phyloP scores from a whole-genome alignment of 2,113 vertebrate species.

The human region GRCh38 chr3:52298501-52299000 shows the following conservation, averaged over 20 bases:
- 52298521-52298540: background rate
- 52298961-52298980: conserved; percentile 73
- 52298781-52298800: conserved; percentile 24
- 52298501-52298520: background rate
- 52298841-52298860: conserved; percentile 70
- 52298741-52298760: background rate
- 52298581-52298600: background rate
- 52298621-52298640: background rate
- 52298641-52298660: conserved; percentile 30
- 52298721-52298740: conserved; percentile 26
- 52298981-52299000: conserved; percentile 68
- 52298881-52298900: conserved; percentile 76
- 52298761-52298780: background rate
- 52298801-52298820: background rate
- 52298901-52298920: conserved; percentile 81
- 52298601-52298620: background rate
- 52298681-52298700: background rate
- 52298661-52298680: background rate
- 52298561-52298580: background rate
- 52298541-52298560: background rate
- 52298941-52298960: conserved; percentile 71
- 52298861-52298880: conserved; percentile 75
- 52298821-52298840: background rate
- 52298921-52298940: conserved; percentile 82
- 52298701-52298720: background rate